Conservation (phyloP, 2,888 invertebrate species). For the Mantis religiosa region DNA sequence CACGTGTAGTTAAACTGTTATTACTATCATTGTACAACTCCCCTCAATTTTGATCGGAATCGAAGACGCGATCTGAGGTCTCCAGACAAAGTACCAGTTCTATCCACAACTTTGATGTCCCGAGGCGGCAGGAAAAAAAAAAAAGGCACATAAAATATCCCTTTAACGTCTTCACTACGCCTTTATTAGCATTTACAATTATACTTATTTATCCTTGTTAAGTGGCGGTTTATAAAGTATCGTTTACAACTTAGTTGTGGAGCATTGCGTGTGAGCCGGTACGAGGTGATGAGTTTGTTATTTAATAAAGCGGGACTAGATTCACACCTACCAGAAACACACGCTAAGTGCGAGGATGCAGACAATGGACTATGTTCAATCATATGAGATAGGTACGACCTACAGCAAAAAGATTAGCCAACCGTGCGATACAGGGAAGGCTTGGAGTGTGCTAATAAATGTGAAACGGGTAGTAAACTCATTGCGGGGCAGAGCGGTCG, state of each 20-base stretch:
- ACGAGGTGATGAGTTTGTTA: neutral
- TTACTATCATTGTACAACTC: too few species aligned
- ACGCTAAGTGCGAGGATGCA: neutral
- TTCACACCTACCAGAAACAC: neutral
- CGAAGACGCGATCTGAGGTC: neutral
- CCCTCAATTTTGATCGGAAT: neutral
- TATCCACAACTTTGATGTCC: neutral
- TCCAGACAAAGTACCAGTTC: neutral
- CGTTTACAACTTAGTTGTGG: neutral
- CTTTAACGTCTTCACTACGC: neutral
- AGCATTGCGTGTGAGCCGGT: neutral
- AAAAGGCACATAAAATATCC: neutral
- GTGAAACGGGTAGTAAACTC: neutral
- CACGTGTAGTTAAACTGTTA: too few species aligned
- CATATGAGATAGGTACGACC: neutral
- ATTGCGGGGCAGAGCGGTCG: neutral
- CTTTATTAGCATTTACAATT: neutral
- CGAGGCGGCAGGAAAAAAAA: neutral
- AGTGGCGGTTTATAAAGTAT: neutral
- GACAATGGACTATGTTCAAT: neutral
- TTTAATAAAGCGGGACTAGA: neutral
- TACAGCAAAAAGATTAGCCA: neutral
- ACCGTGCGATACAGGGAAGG: neutral
- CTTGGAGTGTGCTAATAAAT: neutral
- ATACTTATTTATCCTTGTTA: neutral